Conservation (phyloP, 1,140 invertebrate species). For the Drosophila fuyamai region DNA sequence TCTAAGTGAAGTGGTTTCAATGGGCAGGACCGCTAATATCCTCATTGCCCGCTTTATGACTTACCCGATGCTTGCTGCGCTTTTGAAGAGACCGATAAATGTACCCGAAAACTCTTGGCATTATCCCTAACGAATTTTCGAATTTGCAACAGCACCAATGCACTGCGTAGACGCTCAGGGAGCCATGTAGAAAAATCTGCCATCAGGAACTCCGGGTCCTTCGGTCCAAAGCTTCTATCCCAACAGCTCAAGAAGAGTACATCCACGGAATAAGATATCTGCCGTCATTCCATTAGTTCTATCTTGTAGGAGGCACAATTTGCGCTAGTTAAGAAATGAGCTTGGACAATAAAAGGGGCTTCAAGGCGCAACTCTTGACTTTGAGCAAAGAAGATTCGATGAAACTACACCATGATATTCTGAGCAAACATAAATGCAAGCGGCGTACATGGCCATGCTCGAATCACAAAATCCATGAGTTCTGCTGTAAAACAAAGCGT, state of each 20-base stretch:
- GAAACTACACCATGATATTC: too few species aligned
- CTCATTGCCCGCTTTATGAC: constrained; percentile 2
- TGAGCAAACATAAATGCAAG: too few species aligned
- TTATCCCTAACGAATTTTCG: background rate
- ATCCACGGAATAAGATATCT: background rate
- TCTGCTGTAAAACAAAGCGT: background rate
- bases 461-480: constrained; percentile 9
- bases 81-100: background rate
- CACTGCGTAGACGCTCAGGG: background rate
- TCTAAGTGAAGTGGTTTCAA: background rate
- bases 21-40: constrained; percentile 1
- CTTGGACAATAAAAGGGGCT: too few species aligned
- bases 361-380: too few species aligned
- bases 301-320: background rate
- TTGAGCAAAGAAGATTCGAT: too few species aligned
- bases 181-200: too few species aligned
- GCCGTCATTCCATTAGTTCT: constrained; percentile 1
- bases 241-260: too few species aligned
- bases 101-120: constrained; percentile 1
- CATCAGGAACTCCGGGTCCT: too few species aligned
- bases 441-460: background rate
- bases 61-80: background rate
- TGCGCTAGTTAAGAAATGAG: too few species aligned
- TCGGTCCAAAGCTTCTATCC: too few species aligned
- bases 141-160: background rate